phyloP scores from a whole-genome alignment of 2,888 invertebrate genomes.

The Acrobasis consociella region DNA sequence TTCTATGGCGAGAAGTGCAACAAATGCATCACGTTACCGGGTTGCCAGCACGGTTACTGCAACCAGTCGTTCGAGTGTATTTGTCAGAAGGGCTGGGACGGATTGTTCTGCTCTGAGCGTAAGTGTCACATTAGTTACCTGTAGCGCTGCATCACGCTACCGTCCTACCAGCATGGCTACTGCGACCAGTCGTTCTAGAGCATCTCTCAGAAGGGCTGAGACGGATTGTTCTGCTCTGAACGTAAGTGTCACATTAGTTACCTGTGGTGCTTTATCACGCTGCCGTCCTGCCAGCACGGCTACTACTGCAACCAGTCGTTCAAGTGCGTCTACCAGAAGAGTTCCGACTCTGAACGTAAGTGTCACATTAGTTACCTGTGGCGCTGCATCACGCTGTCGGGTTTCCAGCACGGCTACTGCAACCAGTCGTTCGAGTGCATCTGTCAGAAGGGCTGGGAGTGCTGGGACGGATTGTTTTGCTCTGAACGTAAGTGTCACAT shows the following conservation, averaged over 20 bases:
- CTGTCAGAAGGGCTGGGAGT: too few relatives aligned
- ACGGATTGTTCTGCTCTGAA: constrained; percentile 93
- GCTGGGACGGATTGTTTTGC: too few relatives aligned
- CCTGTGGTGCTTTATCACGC: constrained; percentile 84
- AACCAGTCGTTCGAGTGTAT: constrained; percentile 93
- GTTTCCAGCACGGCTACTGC: too few relatives aligned
- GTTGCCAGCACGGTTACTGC: constrained; percentile 93
- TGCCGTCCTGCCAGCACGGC: constrained; percentile 94
- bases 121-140: constrained; percentile 53
- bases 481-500: too few relatives aligned
- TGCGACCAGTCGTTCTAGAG: constrained; percentile 95
- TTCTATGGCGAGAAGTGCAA: constrained; percentile 93
- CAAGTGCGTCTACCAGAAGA: constrained; percentile 92
- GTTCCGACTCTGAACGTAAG: constrained; percentile 94
- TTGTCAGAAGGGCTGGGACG: constrained; percentile 93
- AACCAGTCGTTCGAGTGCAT: too few relatives aligned
- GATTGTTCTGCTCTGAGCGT: constrained; percentile 94
- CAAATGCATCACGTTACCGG: constrained; percentile 92
- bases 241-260: constrained; percentile 80
- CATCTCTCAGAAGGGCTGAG: constrained; percentile 92
- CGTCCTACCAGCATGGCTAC: constrained; percentile 93
- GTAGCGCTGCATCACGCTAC: constrained; percentile 87
- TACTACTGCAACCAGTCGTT: constrained; percentile 92
- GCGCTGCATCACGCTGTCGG: too few relatives aligned
- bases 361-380: constrained; percentile 25